phyloP scores from a whole-genome alignment of 1,140 invertebrate genomes.

The Plutomurus gul region DNA sequence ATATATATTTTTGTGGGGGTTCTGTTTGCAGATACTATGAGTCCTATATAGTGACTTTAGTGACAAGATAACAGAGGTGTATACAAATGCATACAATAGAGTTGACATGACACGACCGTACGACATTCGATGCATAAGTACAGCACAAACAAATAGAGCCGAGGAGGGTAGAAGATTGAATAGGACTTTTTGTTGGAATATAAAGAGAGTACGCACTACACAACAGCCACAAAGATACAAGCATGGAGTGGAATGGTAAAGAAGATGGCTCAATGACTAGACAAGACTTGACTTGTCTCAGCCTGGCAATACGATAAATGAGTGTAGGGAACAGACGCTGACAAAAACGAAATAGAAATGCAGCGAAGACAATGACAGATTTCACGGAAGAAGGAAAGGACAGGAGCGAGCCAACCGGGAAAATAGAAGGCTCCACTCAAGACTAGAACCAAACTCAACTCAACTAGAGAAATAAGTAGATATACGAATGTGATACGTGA shows the following conservation, averaged over 20 bases:
- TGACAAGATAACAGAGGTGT: not conserved
- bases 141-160: not conserved
- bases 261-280: slow-evolving; percentile 18
- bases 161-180: not conserved
- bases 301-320: slow-evolving; percentile 25
- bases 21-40: too few relatives aligned
- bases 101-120: not conserved
- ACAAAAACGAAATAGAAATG: slow-evolving; percentile 41
- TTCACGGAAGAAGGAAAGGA: slow-evolving; percentile 37
- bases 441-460: too few relatives aligned
- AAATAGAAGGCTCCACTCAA: not conserved
- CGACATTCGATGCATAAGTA: too few relatives aligned
- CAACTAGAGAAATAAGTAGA: not conserved
- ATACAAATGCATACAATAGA: not conserved
- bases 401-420: slow-evolving; percentile 17
- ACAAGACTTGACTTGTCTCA: not conserved
- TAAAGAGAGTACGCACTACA: not conserved
- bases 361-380: slow-evolving; percentile 41
- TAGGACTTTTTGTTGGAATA: not conserved
- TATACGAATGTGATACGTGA: not conserved
- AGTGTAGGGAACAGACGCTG: slow-evolving; percentile 34
- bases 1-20: too few relatives aligned
- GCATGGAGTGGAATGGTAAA: not conserved
- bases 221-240: not conserved
- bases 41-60: not conserved